Percentiles rank a stretch among this genome's conserved stretches.
These are phyloP conservation scores for Sternarchorhynchus goeldii DNA, from an alignment of 2,797 vertebrate species.

Conservation along the genomic window DNA sequence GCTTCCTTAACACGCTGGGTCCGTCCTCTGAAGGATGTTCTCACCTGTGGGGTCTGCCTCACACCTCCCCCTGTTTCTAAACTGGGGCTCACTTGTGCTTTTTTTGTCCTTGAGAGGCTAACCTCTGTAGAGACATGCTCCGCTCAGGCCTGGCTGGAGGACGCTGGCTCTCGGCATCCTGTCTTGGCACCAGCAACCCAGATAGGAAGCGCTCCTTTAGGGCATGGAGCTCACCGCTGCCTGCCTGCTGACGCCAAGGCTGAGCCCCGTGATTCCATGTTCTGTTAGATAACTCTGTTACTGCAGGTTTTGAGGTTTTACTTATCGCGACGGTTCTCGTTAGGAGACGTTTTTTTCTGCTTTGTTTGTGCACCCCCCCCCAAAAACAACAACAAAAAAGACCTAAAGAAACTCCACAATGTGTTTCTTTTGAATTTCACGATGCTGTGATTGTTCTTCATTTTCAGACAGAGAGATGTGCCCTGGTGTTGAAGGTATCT, in stretches of 20 bases:
- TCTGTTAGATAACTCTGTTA: background rate
- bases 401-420: no score
- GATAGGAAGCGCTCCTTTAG: conserved; percentile 50
- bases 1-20: background rate
- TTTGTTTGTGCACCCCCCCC: background rate
- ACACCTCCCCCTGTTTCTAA: background rate
- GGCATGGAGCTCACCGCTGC: conserved; percentile 39
- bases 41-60: background rate
- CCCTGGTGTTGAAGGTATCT: conserved; percentile 17
- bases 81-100: conserved; percentile 1
- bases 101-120: conserved; percentile 49
- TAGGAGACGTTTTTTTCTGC: background rate
- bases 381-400: conserved; percentile 6
- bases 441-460: background rate
- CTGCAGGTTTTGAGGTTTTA: conserved; percentile 7
- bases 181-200: conserved; percentile 66
- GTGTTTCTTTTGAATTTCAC: conserved; percentile 4
- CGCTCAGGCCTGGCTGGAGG: conserved; percentile 56
- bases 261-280: background rate
- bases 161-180: conserved; percentile 53
- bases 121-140: conserved; percentile 27
- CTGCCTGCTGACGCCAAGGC: conserved; percentile 30
- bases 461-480: background rate
- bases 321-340: background rate
- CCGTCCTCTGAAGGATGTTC: background rate